Conservation (phyloP, 1,140 invertebrate genomes). For the Protaetia brevitarsis region DNA sequence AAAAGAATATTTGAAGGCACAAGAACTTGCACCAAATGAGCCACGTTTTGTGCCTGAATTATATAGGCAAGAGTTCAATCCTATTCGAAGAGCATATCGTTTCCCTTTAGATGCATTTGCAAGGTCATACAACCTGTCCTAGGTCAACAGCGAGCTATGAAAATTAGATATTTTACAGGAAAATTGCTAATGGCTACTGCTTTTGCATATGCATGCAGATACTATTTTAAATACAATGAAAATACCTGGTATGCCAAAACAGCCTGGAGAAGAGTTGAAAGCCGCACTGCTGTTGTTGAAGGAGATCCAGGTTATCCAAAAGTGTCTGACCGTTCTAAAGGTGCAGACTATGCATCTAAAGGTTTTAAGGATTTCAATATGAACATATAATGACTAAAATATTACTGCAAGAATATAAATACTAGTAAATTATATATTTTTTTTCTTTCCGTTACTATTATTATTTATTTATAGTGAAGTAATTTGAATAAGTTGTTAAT, state of each 20-base stretch:
- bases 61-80: constrained; percentile 68
- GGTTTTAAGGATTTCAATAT: constrained; percentile 60
- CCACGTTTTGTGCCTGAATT: constrained; percentile 64
- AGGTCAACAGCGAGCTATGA: constrained; percentile 53
- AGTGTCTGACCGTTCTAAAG: constrained; percentile 53
- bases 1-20: constrained; percentile 79
- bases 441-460: no score
- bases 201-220: constrained; percentile 51
- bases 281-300: constrained; percentile 55
- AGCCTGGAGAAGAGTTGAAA: constrained; percentile 60
- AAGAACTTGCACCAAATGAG: constrained; percentile 69
- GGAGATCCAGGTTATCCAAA: constrained; percentile 65
- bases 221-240: constrained; percentile 77
- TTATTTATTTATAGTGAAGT: no score
- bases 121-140: constrained; percentile 56
- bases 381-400: no score
- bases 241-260: constrained; percentile 71
- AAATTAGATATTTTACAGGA: constrained; percentile 60
- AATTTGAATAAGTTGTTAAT: no score
- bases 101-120: constrained; percentile 65
- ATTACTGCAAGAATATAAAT: no score
- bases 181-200: constrained; percentile 49
- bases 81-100: constrained; percentile 72
- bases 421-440: no score
- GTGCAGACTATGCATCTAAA: constrained; percentile 62